phyloP scores from a whole-genome alignment of 2,888 invertebrate species.

The Bursaphelenchus okinawaensis region DNA sequence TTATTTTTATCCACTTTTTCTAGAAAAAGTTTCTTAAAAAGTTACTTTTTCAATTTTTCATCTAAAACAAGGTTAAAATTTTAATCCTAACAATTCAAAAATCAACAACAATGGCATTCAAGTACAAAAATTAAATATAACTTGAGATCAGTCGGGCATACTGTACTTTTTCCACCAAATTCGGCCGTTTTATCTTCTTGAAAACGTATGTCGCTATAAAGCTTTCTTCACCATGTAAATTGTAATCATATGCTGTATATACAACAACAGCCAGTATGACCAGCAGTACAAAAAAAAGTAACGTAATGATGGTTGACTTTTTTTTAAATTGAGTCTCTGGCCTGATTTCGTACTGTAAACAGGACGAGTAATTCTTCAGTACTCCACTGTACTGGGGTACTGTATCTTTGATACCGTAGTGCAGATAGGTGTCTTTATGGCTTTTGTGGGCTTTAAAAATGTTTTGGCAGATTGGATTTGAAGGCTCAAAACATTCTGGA shows the following conservation, averaged over 20 bases:
- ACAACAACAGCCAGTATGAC: not conserved
- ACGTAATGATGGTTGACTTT: not conserved
- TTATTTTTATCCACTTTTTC: too few relatives aligned
- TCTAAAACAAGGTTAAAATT: too few relatives aligned
- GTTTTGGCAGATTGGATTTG: not conserved
- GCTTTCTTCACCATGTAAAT: not conserved
- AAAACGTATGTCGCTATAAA: not conserved
- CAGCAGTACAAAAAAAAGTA: not conserved
- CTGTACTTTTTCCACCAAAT: not conserved
- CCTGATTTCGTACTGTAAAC: too few relatives aligned
- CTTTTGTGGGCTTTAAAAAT: not conserved
- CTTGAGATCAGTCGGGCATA: not conserved
- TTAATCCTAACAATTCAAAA: too few relatives aligned
- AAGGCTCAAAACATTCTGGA: not conserved
- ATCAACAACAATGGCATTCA: too few relatives aligned
- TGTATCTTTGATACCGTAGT: not conserved
- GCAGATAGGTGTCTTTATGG: not conserved
- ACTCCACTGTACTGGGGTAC: not conserved
- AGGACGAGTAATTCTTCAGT: not conserved
- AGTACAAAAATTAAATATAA: too few relatives aligned
- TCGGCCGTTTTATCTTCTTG: not conserved
- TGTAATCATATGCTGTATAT: not conserved
- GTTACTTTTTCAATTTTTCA: not conserved
- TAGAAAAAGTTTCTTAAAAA: not conserved
- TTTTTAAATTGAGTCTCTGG: too few relatives aligned